Conservation (phyloP, 2,113 vertebrate species). For the Neodon shergylaensis region DNA sequence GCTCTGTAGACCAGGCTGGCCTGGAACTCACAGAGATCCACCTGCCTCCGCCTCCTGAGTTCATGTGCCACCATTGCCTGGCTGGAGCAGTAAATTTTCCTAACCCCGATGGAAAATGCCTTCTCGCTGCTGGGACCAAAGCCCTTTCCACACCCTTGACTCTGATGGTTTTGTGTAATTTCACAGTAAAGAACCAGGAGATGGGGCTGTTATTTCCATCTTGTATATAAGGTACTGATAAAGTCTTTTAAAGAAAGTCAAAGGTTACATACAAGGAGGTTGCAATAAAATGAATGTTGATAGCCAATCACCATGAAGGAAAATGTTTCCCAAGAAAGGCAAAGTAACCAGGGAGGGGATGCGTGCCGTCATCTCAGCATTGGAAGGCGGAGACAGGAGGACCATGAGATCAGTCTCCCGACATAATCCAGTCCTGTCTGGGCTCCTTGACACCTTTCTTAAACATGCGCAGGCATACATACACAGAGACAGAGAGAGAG, state of each 20-base stretch:
- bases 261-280: not conserved
- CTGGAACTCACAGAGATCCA: too few species aligned
- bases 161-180: not conserved
- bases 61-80: too few species aligned
- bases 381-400: not conserved
- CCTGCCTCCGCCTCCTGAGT: too few species aligned
- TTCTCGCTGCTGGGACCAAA: not conserved
- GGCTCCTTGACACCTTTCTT: not conserved
- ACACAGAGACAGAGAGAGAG: not conserved
- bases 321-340: not conserved
- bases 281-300: not conserved
- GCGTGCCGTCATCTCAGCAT: not conserved
- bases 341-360: not conserved
- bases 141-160: not conserved
- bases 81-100: not conserved
- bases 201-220: not conserved
- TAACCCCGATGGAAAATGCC: constrained; percentile 7
- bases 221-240: not conserved
- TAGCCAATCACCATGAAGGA: not conserved
- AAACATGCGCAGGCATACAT: not conserved
- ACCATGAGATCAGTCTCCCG: not conserved
- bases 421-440: not conserved
- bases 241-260: not conserved
- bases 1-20: too few species aligned
- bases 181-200: not conserved